Conservation (phyloP, 2,888 invertebrate species). For the Leptinotarsa tumamoca region DNA sequence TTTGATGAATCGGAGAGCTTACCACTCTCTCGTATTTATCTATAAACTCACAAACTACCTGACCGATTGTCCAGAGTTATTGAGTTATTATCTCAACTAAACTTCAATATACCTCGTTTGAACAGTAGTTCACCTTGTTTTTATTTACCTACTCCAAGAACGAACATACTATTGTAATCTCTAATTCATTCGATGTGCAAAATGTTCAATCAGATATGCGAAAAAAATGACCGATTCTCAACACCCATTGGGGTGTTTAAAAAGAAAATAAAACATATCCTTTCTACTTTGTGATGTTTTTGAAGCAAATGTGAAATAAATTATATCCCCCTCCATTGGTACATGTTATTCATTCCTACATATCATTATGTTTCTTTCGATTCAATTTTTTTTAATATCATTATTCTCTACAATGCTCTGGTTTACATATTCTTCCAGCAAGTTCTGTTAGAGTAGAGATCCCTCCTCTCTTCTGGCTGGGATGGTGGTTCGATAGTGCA, state of each 20-base stretch:
- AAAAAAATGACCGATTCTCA: conserved; percentile 9
- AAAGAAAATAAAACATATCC: conserved; percentile 9
- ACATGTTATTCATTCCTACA: conserved; percentile 19
- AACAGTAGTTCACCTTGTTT: conserved; percentile 22
- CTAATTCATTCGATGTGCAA: conserved; percentile 20
- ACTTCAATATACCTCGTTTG: conserved; percentile 16
- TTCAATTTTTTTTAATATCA: background rate
- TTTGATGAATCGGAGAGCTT: background rate
- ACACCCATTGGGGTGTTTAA: conserved; percentile 6
- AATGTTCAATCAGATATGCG: conserved; percentile 18
- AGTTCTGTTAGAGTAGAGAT: too few species aligned
- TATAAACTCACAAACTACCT: conserved; percentile 16
- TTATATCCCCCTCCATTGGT: background rate
- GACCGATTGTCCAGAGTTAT: conserved; percentile 12
- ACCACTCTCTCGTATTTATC: background rate
- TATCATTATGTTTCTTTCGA: conserved; percentile 3
- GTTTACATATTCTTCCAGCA: too few species aligned
- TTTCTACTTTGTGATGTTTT: conserved; percentile 15
- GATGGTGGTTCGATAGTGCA: too few species aligned
- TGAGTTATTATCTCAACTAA: conserved; percentile 7
- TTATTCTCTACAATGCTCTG: background rate
- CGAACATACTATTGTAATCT: conserved; percentile 15
- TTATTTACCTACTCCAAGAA: background rate
- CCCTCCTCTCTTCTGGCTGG: too few species aligned
- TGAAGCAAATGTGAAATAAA: conserved; percentile 16